phyloP scores from a whole-genome alignment of 2,113 vertebrate genomes.

The Speoplatyrhinus poulsoni region DNA sequence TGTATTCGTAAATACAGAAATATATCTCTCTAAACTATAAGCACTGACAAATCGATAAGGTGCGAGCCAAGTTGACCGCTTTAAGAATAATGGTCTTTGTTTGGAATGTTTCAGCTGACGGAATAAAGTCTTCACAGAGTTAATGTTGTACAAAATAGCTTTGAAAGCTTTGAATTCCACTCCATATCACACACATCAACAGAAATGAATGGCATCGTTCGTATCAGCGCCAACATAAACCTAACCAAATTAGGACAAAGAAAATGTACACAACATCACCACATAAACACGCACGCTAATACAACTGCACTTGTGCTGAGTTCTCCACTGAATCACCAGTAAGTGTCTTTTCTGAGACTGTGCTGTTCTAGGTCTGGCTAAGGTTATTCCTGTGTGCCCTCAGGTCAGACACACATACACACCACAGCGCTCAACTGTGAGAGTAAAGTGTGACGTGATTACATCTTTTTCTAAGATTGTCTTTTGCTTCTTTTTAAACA shows the following conservation, averaged over 20 bases:
- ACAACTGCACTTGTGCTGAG: conserved; percentile 64
- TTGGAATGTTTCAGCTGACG: conserved; percentile 72
- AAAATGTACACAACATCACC: background rate
- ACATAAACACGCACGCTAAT: conserved; percentile 21
- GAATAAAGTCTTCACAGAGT: conserved; percentile 56
- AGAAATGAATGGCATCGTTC: conserved; percentile 32
- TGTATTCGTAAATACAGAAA: conserved; percentile 58
- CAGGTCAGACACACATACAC: conserved; percentile 35
- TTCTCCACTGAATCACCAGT: conserved; percentile 60
- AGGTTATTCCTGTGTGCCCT: conserved; percentile 55
- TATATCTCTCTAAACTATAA: conserved; percentile 60
- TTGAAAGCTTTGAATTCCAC: conserved; percentile 39
- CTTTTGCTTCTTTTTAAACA: conserved; percentile 75
- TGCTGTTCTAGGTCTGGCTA: conserved; percentile 66
- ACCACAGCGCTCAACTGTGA: conserved; percentile 55
- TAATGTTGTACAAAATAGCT: conserved; percentile 60
- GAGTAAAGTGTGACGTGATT: conserved; percentile 70
- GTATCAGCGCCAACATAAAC: conserved; percentile 33
- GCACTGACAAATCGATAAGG: conserved; percentile 50
- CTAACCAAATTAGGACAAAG: conserved; percentile 19
- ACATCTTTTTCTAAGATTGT: conserved; percentile 78
- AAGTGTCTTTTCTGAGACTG: conserved; percentile 60
- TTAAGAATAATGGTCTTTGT: conserved; percentile 51
- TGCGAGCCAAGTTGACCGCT: conserved; percentile 53
- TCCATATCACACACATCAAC: conserved; percentile 57